These are phyloP conservation scores for Microctenopoma steveboyesi DNA, from an alignment of 2,797 vertebrate genomes.

Conservation along the genomic window DNA sequence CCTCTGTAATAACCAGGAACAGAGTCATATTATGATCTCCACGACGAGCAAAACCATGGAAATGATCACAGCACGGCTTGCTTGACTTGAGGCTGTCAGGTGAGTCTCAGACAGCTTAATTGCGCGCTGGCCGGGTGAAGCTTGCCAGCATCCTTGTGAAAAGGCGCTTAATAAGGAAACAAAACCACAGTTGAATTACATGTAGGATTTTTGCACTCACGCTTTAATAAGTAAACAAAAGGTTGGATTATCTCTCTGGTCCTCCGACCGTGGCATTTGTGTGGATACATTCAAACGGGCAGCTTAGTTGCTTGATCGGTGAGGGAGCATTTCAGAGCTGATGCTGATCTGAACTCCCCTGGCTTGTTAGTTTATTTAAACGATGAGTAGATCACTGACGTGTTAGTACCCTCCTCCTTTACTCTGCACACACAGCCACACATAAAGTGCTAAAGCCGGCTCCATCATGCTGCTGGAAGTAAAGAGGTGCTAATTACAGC, in stretches of 20 bases:
- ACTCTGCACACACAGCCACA: constrained; percentile 10
- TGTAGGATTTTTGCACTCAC: constrained; percentile 27
- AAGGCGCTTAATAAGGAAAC: constrained; percentile 51
- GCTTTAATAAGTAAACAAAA: constrained; percentile 51
- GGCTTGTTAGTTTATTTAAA: constrained; percentile 55
- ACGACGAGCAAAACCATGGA: constrained; percentile 8
- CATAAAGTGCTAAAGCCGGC: constrained; percentile 12
- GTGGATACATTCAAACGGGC: constrained; percentile 10
- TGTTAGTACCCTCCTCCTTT: constrained; percentile 17
- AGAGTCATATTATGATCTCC: constrained; percentile 12
- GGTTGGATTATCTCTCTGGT: constrained; percentile 22
- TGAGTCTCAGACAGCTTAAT: constrained; percentile 54
- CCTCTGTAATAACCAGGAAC: constrained; percentile 36
- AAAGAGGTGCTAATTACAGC: constrained; percentile 61
- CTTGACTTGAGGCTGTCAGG: constrained; percentile 39
- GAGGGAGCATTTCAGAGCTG: constrained; percentile 23
- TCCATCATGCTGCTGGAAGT: constrained; percentile 42
- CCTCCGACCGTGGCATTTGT: constrained; percentile 13
- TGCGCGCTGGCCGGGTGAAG: constrained; percentile 29
- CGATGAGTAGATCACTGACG: constrained; percentile 36
- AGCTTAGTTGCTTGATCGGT: constrained; percentile 23
- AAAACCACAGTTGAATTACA: constrained; percentile 51
- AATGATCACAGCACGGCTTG: constrained; percentile 18
- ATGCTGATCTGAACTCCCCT: constrained; percentile 35
- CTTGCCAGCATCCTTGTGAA: constrained; percentile 1